Evolutionary conservation across 2,888 invertebrate genomes (phyloP).

Genomic region (Lamellibrachia satsuma): DNA sequence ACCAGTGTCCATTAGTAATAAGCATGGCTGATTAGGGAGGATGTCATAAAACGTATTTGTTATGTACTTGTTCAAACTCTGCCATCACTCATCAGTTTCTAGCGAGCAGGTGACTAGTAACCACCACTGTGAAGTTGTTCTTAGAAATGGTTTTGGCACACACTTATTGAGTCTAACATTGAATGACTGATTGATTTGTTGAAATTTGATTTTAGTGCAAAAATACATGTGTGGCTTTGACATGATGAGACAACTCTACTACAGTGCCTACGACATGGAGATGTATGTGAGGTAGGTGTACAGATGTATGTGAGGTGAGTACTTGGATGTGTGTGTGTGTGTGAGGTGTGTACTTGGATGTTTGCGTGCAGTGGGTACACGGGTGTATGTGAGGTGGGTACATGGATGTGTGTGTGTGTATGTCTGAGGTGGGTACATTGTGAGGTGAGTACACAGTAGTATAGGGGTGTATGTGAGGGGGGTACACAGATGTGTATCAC

Average conservation of each 20-base stretch:
- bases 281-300: conserved; percentile 74
- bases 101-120: neutral
- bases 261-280: conserved; percentile 84
- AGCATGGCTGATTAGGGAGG: neutral
- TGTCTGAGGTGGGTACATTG: neutral
- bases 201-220: conserved; percentile 65
- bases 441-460: neutral
- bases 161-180: neutral
- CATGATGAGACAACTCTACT: conserved; percentile 83
- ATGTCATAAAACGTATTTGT: too few species aligned
- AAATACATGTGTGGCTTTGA: conserved; percentile 82
- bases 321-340: too few species aligned
- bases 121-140: neutral
- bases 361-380: neutral
- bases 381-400: neutral
- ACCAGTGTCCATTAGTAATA: too few species aligned
- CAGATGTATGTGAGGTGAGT: neutral
- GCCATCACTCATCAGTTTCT: neutral
- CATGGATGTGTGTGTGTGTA: neutral
- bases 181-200: neutral
- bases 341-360: neutral
- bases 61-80: neutral
- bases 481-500: neutral
- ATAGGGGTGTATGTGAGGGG: neutral
- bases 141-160: neutral